Conservation (phyloP, 2,113 vertebrate genomes). For the Acanthochromis polyacanthus region DNA sequence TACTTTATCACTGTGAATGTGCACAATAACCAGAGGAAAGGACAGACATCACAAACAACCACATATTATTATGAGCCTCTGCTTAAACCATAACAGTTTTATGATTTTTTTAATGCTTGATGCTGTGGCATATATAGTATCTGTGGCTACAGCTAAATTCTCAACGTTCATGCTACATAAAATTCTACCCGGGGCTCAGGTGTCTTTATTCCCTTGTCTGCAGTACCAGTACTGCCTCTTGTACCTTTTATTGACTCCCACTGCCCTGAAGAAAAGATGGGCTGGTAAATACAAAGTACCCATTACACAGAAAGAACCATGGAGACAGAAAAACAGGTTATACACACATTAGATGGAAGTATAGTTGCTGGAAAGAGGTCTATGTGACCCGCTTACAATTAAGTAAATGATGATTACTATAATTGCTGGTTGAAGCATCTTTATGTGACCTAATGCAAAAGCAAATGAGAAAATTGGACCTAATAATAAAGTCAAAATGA, state of each 20-base stretch:
- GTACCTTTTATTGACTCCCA: slow-evolving; percentile 32
- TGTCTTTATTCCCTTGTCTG: slow-evolving; percentile 23
- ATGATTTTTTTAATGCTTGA: slow-evolving; percentile 13
- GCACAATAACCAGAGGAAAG: slow-evolving; percentile 43
- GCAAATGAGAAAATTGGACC: slow-evolving; percentile 57
- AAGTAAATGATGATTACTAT: slow-evolving; percentile 57
- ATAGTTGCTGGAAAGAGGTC: slow-evolving; percentile 36
- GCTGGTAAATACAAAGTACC: slow-evolving; percentile 29
- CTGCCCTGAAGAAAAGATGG: slow-evolving; percentile 13
- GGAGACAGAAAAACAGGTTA: slow-evolving; percentile 48
- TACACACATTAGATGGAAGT: slow-evolving; percentile 26
- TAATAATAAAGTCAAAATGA: slow-evolving; percentile 62
- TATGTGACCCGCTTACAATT: slow-evolving; percentile 39
- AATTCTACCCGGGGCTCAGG: slow-evolving; percentile 45
- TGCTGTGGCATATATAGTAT: background rate
- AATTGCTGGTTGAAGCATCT: slow-evolving; percentile 59
- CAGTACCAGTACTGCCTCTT: slow-evolving; percentile 21
- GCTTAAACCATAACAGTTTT: slow-evolving; percentile 22
- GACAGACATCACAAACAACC: slow-evolving; percentile 49
- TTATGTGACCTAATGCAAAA: slow-evolving; percentile 55
- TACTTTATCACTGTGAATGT: slow-evolving; percentile 53
- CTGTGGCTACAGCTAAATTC: slow-evolving; percentile 9
- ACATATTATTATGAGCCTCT: slow-evolving; percentile 19
- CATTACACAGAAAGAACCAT: slow-evolving; percentile 29
- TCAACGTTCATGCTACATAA: slow-evolving; percentile 4